Evolutionary conservation across 2,888 invertebrate genomes (phyloP).

Genomic region (Drosophila nr. medialis): DNA sequence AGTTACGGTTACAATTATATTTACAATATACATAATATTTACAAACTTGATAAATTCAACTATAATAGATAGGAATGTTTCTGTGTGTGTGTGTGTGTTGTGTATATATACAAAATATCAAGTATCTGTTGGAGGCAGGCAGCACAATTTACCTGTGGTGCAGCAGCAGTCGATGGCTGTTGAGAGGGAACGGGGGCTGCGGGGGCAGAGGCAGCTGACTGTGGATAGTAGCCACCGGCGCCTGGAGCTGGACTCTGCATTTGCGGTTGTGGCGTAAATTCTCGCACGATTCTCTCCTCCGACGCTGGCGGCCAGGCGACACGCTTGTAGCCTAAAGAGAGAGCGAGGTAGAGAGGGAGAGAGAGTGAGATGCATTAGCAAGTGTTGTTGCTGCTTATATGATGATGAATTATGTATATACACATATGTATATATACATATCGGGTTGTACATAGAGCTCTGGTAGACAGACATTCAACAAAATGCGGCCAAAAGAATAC

Average conservation of each 20-base stretch:
- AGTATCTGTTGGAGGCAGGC: conserved; percentile 1
- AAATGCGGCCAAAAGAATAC: conserved; percentile 67
- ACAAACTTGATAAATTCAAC: conserved; percentile 24
- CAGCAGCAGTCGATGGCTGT: conserved; percentile 41
- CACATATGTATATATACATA: conserved; percentile 4
- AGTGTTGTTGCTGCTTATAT: neutral
- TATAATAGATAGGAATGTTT: conserved; percentile 7
- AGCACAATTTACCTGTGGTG: conserved; percentile 77
- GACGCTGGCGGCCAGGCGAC: conserved; percentile 94
- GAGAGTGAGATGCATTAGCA: conserved; percentile 16
- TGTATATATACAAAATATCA: conserved; percentile 31
- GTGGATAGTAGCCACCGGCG: conserved; percentile 67
- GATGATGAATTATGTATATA: neutral
- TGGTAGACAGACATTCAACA: conserved; percentile 58
- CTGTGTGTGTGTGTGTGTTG: conserved; percentile 2
- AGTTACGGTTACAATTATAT: conserved; percentile 62
- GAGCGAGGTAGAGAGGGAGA: neutral
- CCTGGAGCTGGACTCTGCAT: conserved; percentile 73
- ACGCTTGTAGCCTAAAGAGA: conserved; percentile 89
- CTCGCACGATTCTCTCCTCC: conserved; percentile 88
- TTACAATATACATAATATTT: conserved; percentile 58
- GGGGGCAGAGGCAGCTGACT: conserved; percentile 31
- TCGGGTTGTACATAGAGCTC: neutral
- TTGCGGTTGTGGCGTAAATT: conserved; percentile 83
- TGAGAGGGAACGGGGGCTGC: conserved; percentile 6